Conservation (phyloP, 1,140 invertebrate species). For the Eciton burchellii region DNA sequence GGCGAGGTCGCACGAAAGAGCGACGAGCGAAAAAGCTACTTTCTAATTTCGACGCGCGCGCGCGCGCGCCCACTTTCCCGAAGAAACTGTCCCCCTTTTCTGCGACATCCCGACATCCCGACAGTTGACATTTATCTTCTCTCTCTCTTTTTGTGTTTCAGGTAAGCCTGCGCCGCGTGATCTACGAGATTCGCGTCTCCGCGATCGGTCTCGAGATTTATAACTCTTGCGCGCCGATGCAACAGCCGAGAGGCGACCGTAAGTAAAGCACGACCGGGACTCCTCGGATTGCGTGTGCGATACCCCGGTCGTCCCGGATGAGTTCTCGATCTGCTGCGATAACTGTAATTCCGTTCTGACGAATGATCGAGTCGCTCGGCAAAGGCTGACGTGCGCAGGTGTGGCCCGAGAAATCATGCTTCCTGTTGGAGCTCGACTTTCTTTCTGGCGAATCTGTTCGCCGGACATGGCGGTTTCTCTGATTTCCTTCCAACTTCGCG, state of each 20-base stretch:
- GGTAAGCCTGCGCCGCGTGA: constrained; percentile 77
- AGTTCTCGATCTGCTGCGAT: neutral
- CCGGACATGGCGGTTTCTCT: neutral
- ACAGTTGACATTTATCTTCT: constrained; percentile 8
- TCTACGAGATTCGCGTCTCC: constrained; percentile 30
- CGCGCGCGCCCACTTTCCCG: neutral
- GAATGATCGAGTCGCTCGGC: constrained; percentile 1
- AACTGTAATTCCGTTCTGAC: neutral
- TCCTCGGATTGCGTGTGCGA: neutral
- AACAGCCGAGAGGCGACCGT: constrained; percentile 34
- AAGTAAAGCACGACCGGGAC: constrained; percentile 54
- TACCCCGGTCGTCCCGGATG: neutral
- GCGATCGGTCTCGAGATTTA: constrained; percentile 28
- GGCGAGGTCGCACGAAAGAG: constrained; percentile 53
- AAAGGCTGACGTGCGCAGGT: neutral
- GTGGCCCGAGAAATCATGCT: neutral
- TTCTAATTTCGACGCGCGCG: constrained; percentile 66
- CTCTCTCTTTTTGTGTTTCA: constrained; percentile 72
- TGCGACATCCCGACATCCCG: neutral
- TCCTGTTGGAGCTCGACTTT: neutral
- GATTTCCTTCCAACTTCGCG: neutral
- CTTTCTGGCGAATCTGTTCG: neutral
- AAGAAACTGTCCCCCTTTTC: neutral
- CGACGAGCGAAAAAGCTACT: constrained; percentile 58
- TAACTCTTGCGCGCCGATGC: constrained; percentile 3